These are phyloP conservation scores for Pandemis corylana DNA, from an alignment of 2,888 invertebrate species.

Conservation along the genomic window DNA sequence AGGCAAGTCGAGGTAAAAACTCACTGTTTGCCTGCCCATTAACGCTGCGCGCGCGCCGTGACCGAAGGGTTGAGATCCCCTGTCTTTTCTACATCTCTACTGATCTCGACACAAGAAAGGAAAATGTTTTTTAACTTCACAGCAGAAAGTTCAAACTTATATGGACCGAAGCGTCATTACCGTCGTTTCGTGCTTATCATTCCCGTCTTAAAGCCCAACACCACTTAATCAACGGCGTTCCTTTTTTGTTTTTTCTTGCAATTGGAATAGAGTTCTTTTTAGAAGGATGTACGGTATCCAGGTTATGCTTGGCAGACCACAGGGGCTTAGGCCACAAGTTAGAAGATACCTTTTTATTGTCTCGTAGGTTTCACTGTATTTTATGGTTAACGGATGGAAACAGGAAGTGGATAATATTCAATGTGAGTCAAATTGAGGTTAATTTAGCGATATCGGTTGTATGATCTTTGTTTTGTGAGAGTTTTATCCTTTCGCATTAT, in stretches of 20 bases:
- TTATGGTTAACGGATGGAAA: constrained; percentile 46
- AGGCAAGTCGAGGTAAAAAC: constrained; percentile 51
- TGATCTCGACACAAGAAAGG: constrained; percentile 39
- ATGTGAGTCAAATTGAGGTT: constrained; percentile 17
- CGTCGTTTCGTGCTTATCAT: constrained; percentile 13
- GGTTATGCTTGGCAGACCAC: constrained; percentile 66
- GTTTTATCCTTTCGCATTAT: constrained; percentile 21
- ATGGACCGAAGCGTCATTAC: neutral
- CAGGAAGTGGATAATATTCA: constrained; percentile 29
- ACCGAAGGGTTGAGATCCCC: constrained; percentile 75
- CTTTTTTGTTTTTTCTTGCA: constrained; percentile 21
- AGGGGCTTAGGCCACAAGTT: constrained; percentile 66
- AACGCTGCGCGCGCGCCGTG: constrained; percentile 69
- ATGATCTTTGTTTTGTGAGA: constrained; percentile 34
- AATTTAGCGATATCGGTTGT: constrained; percentile 23
- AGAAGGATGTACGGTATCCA: constrained; percentile 48
- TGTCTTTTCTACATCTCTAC: constrained; percentile 47
- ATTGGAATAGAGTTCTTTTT: constrained; percentile 40
- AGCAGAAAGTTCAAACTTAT: neutral
- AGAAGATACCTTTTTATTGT: constrained; percentile 71
- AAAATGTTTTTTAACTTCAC: constrained; percentile 30
- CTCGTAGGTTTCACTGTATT: constrained; percentile 72
- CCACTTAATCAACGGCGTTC: constrained; percentile 27
- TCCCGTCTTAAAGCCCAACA: constrained; percentile 27
- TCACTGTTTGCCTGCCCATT: constrained; percentile 73